phyloP scores from a whole-genome alignment of 2,888 invertebrate species.

The Isoperla grammatica region DNA sequence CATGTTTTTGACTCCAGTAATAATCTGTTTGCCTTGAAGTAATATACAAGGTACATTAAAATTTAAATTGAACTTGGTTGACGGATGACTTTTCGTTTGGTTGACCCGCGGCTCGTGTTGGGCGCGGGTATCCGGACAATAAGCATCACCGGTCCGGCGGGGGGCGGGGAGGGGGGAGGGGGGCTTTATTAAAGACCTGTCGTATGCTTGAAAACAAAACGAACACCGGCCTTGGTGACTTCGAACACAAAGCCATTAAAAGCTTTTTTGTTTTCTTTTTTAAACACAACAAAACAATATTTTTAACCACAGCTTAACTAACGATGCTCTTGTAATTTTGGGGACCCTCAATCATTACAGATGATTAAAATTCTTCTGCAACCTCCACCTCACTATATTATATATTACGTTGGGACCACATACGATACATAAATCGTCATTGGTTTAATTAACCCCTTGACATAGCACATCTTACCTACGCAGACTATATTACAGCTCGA shows the following conservation, averaged over 20 bases:
- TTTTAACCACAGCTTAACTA: slow-evolving; percentile 7
- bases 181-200: slow-evolving; percentile 17
- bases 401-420: no score
- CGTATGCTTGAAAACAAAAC: slow-evolving; percentile 9
- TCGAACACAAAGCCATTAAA: slow-evolving; percentile 6
- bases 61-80: slow-evolving; percentile 15
- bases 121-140: slow-evolving; percentile 8
- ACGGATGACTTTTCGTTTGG: slow-evolving; percentile 7
- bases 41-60: slow-evolving; percentile 10
- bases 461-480: no score
- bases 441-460: no score
- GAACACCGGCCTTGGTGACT: slow-evolving; percentile 15
- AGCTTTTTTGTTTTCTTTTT: slow-evolving; percentile 4
- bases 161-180: background rate
- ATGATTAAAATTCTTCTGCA: no score
- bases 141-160: slow-evolving; percentile 4
- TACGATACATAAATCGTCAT: no score
- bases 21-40: slow-evolving; percentile 8
- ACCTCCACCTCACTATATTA: no score
- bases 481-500: no score
- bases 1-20: background rate
- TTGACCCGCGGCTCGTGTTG: slow-evolving; percentile 1
- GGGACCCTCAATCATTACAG: slow-evolving; percentile 8
- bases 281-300: slow-evolving; percentile 1
- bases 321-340: slow-evolving; percentile 8